Base-by-base conservation (phyloP, 2,113 vertebrate genomes). In the Pelecanus crispus region DNA sequence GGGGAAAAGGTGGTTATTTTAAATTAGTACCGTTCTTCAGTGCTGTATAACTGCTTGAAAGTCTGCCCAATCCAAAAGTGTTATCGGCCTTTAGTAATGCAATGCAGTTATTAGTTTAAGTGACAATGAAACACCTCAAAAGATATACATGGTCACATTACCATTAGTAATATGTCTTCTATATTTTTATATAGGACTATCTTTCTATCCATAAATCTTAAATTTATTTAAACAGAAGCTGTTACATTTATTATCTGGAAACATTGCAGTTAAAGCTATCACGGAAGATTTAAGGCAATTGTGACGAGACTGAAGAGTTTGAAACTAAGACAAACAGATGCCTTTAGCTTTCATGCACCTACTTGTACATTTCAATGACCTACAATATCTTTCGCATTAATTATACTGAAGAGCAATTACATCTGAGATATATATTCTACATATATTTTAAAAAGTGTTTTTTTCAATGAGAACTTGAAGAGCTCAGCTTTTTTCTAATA, bases 101-200 rank as follows among this genome's bases (percentile, higher is more conserved):
- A 84, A 79, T 94, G 75, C 73, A 68, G 80, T 94, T 95, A 95
- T 96, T 94, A 95, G 44, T 67, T 95, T 92, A 95, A 96, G 96
- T 92, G 95, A 96, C 83, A 92, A 78, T 93, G 88, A 96, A 94
- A 96, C 75, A 94, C 86, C 58, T 96, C 77, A 89, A 92, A 93
- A 96, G 65, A 72, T 34, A 56, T 56, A 91, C 40, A 59, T 26
- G 21, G 67, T 68, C 53, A 71, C 81, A 92, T 86, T 92, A 95
- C 81, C 70, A 80, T 44, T 88, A 88, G 86, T 61, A 94, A 95
- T 95, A 80, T 22, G 67, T 94, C 84, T 77, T 83, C 74, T 74
- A 4, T 86, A 82, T 95, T 95, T 95, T 97, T 92, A 90, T 70
- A 78, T 29, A 81, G 55, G 38, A 91, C 73, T 80, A 40, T 66